These are phyloP conservation scores for Leptinotarsa haldemani DNA, from an alignment of 2,888 invertebrate genomes.

Conservation along the genomic window DNA sequence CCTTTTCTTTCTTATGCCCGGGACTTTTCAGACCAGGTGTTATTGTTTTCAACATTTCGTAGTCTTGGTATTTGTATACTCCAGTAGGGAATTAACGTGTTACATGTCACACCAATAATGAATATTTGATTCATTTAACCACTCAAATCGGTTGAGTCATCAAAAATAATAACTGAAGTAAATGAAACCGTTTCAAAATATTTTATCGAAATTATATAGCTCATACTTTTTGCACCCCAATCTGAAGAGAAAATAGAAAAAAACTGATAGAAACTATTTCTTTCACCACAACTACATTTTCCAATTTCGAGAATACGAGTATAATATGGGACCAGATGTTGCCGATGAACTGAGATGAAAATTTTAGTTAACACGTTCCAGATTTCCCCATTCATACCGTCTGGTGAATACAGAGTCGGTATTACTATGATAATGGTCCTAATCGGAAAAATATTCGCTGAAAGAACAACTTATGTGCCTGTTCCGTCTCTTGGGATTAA, in stretches of 20 bases:
- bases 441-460: background rate
- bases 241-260: background rate
- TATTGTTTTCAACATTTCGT: no score
- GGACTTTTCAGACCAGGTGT: no score
- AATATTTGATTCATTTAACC: no score
- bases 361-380: constrained; percentile 37
- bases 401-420: constrained; percentile 18
- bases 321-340: constrained; percentile 35
- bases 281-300: constrained; percentile 23
- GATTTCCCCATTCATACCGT: constrained; percentile 27
- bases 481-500: background rate
- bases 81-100: no score
- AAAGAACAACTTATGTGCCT: background rate
- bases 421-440: background rate
- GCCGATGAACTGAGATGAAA: constrained; percentile 39
- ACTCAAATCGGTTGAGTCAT: no score
- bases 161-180: no score
- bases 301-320: constrained; percentile 37
- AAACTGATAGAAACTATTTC: background rate
- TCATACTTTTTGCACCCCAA: no score
- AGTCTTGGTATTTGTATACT: no score
- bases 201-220: no score
- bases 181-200: background rate
- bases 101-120: no score
- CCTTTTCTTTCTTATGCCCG: no score